Base-by-base conservation (phyloP, 1,140 invertebrate species). In the Drosophila kanapiae region DNA sequence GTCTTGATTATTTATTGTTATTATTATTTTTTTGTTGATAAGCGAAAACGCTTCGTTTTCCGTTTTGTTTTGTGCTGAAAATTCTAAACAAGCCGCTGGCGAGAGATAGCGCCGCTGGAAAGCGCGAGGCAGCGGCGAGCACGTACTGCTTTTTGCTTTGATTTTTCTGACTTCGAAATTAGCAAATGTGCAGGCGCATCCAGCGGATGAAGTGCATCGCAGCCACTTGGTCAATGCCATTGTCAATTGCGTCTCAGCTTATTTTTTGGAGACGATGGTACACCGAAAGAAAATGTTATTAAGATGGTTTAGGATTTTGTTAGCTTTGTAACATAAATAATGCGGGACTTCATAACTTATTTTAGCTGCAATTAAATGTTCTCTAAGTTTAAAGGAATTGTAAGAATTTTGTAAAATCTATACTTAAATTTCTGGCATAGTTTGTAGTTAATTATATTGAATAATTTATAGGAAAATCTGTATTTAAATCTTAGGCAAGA, bases 11-110 rank as follows among this genome's bases (percentile, higher is more conserved):
- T 45, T 6, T 31, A 3, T 37, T 23, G 6, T 14, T 27, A 57
- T 37, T 11, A 0, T 6, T n/a, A 27, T 6, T 38, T 27, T 37
- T 7, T 23, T 71, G 49, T 35, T 72, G 71, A 75, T 74, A 85
- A 67, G 56, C 43, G 2, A 42, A 27, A 40, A 18, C 27, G 35
- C 18, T 58, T 13, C 38, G 29, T 45, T 42, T 42, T 61, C 40
- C 14, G 11, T 59, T 79, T 56, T 62, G 65, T 35, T 80, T 79
- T 87, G 83, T 43, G 62, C 67, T 63, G 38, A 13, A 42, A 56
- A 82, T 86, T 78, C 82, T 82, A 86, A 68, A 75, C 75, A 78
- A 54, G 18, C 2, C 37, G 29, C 33, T 23, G 61, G 18, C 48
- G 2, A n/a, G 18, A 18, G 65, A 62, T 40, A 35, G 16, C 6